These are phyloP conservation scores for Plecotus auritus DNA, from an alignment of 2,113 vertebrate species.

Conservation along the genomic window DNA sequence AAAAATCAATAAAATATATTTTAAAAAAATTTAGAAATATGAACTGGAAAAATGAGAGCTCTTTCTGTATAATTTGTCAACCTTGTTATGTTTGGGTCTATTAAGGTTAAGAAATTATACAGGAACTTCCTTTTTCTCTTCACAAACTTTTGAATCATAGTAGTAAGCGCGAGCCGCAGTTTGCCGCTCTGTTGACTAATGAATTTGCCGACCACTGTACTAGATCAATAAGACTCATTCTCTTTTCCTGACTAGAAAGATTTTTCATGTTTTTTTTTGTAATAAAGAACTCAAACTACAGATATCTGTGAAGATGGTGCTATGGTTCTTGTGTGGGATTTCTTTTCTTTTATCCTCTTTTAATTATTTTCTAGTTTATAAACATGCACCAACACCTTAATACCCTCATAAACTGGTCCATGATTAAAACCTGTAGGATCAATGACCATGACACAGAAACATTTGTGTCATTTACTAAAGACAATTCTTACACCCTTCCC, in stretches of 20 bases:
- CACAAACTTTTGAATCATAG: not conserved
- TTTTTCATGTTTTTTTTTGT: not conserved
- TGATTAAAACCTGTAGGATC: not conserved
- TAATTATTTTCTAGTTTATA: not conserved
- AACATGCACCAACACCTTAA: not conserved
- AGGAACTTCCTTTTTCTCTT: not conserved
- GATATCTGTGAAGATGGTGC: not conserved
- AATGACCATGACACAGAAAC: not conserved
- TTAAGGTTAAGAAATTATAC: not conserved
- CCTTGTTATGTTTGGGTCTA: not conserved
- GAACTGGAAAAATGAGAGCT: not conserved
- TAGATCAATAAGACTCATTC: not conserved
- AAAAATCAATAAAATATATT: too few relatives aligned
- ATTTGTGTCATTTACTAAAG: not conserved
- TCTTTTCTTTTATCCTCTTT: not conserved
- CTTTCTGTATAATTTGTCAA: not conserved
- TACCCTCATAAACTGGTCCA: not conserved
- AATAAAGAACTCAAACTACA: conserved; percentile 47
- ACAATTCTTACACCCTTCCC: not conserved
- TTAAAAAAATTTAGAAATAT: too few relatives aligned
- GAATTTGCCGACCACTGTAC: too few relatives aligned
- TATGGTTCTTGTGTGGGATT: not conserved
- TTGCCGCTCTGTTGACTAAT: too few relatives aligned
- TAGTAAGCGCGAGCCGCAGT: too few relatives aligned
- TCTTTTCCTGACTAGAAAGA: too few relatives aligned